Evolutionary conservation across 2,113 vertebrate genomes (phyloP), one percentile per base, ranked within the genome.

Genomic region (Epinephelus moara): DNA sequence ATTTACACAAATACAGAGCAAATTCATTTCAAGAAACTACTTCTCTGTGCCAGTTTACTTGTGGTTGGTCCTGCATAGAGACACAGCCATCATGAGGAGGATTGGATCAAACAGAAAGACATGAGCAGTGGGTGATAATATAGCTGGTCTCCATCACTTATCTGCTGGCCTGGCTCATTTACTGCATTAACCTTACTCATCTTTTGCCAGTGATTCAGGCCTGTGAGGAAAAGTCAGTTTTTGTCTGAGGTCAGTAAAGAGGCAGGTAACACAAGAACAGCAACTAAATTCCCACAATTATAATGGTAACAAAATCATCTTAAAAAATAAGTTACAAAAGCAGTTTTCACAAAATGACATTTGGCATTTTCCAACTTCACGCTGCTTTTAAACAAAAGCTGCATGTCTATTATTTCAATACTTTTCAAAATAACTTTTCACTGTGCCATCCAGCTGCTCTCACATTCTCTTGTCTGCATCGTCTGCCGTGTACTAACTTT

Each of bases 221-320:
- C 42, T n/a, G 53, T 37, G 62, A 47, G 62, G 53, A 84, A 64
- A 69, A 64, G 59, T 70, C 40, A 18, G 19, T 61, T 67, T 70
- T 27, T 19, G 6, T 47, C 47, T 11, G 57, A 62, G 80, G 72
- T 63, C 33, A 25, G 9, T 23, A 66, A 0, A 72, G 21, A 56
- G 3, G 4, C 37, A 56, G 37, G 10, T 6, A 2, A 37, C 59
- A 50, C 37, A 25, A 14, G 15, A 14, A 49, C 19, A 21, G 21
- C 10, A 27, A 40, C 10, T 45, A 3, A 13, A 63, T 27, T 42
- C 45, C n/a, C 11, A 11, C 23, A 45, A 7, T 47, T 25, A 19
- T 12, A 18, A 49, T 27, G 23, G n/a, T 2, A 14, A 4, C 2
- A 56, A 21, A 66, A 66, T 27, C 10, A 17, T 17, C 21, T 25